Base-by-base conservation (phyloP, 92 coral and sea anemone genomes). In the Zoanthus sociatus region DNA sequence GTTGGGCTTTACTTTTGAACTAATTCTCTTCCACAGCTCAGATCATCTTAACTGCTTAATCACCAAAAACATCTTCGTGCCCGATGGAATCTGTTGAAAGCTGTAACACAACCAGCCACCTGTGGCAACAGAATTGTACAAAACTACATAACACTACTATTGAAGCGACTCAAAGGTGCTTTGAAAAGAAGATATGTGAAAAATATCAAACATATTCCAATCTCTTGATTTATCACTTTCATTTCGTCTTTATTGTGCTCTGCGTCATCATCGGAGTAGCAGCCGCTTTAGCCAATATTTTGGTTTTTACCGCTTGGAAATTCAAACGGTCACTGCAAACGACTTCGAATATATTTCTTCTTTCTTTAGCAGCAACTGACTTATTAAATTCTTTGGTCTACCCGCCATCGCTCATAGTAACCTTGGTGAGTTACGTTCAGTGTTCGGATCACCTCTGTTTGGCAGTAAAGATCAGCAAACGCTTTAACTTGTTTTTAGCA, bases 341-440 rank as follows among this genome's bases (percentile, higher is more conserved):
- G 26, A 47, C 66, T 53, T 76, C 67, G 7, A 76, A 76, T n/a
- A 76, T 76, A 42, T 76, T 76, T n/a, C 54, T 76, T 54, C 18
- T 76, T 58, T 76, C 81, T 9, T n/a, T 76, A 53, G 31, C 81
- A 10, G 37, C 67, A 0, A 21, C 66, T 0, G 67, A 76, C 14
- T 6, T 48, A 0, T 32, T 76, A 16, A 76, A 63, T 37, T 63
- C 64, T 1, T 17, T 76, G 1, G 15, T 54, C 0, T 10, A 16
- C 6, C 42, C 54, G 21, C 82, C 82, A 17, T 0, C 31, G 13
- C 4, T 1, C 37, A 11, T 51, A 12, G 16, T 18, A 10, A 3
- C 4, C 3, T 6, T 50, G 5, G 2, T 20, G 26, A 18, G 12
- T 9, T 30, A 18, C 53, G 45, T 76, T 9, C 26, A 51, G 8